Conservation (phyloP, 1,140 invertebrate species). For the Drosophila parvula region DNA sequence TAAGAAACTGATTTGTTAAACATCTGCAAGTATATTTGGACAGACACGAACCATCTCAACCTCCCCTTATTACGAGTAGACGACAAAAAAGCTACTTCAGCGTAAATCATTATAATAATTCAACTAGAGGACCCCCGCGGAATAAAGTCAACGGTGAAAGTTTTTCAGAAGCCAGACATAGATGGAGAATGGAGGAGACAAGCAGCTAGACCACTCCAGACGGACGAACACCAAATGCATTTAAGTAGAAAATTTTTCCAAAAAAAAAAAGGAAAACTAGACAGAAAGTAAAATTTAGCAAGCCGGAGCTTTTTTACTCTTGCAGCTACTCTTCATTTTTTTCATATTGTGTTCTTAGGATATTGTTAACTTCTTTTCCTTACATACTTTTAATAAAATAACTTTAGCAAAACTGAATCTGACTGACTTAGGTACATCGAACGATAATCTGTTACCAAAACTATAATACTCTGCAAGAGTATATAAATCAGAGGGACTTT, state of each 20-base stretch:
- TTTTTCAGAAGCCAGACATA: slow-evolving; percentile 42
- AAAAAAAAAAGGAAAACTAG: slow-evolving; percentile 16
- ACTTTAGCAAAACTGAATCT: too few relatives aligned
- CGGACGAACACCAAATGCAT: slow-evolving; percentile 70
- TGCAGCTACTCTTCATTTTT: too few relatives aligned
- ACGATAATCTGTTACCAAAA: not conserved
- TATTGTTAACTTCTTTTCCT: too few relatives aligned
- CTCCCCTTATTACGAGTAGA: slow-evolving; percentile 40
- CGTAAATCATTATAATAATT: slow-evolving; percentile 75
- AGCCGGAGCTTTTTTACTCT: not conserved
- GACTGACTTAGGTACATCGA: not conserved
- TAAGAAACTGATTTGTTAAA: not conserved
- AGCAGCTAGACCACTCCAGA: slow-evolving; percentile 68
- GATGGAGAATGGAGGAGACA: slow-evolving; percentile 6
- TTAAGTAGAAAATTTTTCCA: slow-evolving; percentile 68
- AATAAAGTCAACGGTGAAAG: slow-evolving; percentile 64
- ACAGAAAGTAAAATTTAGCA: not conserved
- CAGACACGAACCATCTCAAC: not conserved
- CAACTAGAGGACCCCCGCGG: slow-evolving; percentile 41
- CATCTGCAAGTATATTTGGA: not conserved
- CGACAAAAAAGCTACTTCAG: slow-evolving; percentile 54
- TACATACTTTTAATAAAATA: too few relatives aligned
- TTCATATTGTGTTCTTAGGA: not conserved
- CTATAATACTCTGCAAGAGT: not conserved
- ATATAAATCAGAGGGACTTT: slow-evolving; percentile 25